phyloP scores from a whole-genome alignment of 2,113 vertebrate species.

The Pithys albifrons region DNA sequence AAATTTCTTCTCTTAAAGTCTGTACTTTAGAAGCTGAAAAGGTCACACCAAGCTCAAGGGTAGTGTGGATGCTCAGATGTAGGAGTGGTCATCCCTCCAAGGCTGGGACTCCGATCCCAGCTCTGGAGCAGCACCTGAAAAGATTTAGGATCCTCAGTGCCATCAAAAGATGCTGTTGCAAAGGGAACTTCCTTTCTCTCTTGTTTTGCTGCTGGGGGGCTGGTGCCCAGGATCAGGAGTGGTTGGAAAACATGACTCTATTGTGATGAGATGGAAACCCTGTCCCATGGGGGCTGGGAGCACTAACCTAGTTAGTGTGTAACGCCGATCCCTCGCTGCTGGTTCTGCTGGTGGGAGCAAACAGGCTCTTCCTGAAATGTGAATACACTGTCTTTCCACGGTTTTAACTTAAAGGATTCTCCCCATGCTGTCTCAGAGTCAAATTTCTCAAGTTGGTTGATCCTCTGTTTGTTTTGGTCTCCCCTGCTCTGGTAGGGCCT shows the following conservation, averaged over 20 bases:
- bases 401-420: conserved; percentile 2
- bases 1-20: not conserved
- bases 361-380: not conserved
- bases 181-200: not conserved
- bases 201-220: not conserved
- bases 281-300: not conserved
- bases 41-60: not conserved
- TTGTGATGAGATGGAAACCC: not conserved
- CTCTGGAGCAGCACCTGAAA: not conserved
- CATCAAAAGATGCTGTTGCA: not conserved
- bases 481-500: not conserved
- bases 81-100: not conserved
- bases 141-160: not conserved
- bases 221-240: not conserved
- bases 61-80: not conserved
- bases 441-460: not conserved
- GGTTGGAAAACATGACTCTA: not conserved
- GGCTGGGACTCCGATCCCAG: not conserved
- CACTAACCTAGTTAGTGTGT: not conserved
- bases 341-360: not conserved
- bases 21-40: not conserved
- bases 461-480: conserved; percentile 35
- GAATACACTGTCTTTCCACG: not conserved
- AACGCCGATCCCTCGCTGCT: not conserved
- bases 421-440: not conserved